Evolutionary conservation across 2,113 vertebrate species (phyloP).

Genomic region (Columba livia): DNA sequence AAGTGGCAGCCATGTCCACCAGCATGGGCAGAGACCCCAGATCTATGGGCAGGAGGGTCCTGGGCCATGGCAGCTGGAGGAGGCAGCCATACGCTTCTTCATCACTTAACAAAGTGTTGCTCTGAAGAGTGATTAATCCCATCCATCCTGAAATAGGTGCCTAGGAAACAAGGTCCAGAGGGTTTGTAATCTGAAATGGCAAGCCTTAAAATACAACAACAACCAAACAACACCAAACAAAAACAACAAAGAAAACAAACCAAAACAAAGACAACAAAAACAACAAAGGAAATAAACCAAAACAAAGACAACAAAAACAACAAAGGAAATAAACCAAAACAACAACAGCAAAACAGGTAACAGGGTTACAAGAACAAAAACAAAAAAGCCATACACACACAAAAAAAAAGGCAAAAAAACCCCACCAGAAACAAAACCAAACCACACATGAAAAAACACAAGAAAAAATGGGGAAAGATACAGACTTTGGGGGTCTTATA

Average conservation of each 20-base stretch:
- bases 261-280: too few species aligned
- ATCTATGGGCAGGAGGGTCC: neutral
- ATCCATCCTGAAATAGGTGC: neutral
- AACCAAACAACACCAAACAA: neutral
- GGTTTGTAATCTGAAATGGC: neutral
- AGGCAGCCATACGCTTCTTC: accelerated
- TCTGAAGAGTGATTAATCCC: neutral
- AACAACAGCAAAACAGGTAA: too few species aligned
- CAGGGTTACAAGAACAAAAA: neutral
- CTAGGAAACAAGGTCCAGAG: neutral
- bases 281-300: neutral
- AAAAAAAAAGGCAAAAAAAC: too few species aligned
- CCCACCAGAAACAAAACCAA: too few species aligned
- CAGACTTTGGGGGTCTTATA: neutral
- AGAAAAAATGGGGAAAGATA: neutral
- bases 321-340: too few species aligned
- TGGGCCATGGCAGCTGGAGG: neutral
- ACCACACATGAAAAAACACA: accelerated
- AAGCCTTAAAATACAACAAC: neutral
- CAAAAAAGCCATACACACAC: too few species aligned
- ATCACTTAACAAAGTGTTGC: neutral
- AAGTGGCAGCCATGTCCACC: accelerated
- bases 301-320: too few species aligned
- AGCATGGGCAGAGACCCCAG: neutral
- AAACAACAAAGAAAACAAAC: neutral